phyloP scores from a whole-genome alignment of 2,113 vertebrate species.

The Aegypius monachus region DNA sequence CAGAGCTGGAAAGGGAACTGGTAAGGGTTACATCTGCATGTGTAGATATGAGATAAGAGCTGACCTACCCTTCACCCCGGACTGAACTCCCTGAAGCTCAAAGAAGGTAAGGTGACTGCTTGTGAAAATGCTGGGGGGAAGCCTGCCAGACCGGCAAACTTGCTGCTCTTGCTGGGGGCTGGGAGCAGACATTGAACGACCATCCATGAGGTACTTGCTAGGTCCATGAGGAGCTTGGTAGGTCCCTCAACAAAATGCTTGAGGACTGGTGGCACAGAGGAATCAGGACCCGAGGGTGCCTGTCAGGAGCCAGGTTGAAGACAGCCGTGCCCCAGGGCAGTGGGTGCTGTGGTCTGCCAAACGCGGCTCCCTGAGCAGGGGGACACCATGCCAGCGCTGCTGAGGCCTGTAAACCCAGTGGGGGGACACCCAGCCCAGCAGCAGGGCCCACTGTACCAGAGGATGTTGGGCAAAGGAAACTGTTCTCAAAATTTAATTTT shows the following conservation, averaged over 20 bases:
- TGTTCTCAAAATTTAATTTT: not conserved
- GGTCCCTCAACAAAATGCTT: fast-evolving
- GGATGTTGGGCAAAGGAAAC: not conserved
- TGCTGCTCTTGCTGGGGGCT: not conserved
- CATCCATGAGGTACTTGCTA: not conserved
- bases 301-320: not conserved
- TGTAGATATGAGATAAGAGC: conserved; percentile 32
- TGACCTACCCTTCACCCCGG: conserved; percentile 51
- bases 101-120: conserved; percentile 4
- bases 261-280: not conserved
- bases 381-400: not conserved
- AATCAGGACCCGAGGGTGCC: not conserved
- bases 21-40: not conserved
- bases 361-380: not conserved
- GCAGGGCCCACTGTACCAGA: not conserved
- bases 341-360: not conserved
- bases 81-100: conserved; percentile 27
- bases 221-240: not conserved
- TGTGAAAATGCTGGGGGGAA: not conserved
- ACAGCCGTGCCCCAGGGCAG: fast-evolving
- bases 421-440: not conserved
- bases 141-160: not conserved
- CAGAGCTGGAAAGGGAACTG: conserved; percentile 15
- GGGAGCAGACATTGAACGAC: not conserved
- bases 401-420: not conserved